A percentile compares a stretch with the other conserved stretches of the same genome.
These are phyloP conservation scores for Rhaphigaster nebulosa DNA, from an alignment of 2,888 invertebrate species.

Conservation along the genomic window DNA sequence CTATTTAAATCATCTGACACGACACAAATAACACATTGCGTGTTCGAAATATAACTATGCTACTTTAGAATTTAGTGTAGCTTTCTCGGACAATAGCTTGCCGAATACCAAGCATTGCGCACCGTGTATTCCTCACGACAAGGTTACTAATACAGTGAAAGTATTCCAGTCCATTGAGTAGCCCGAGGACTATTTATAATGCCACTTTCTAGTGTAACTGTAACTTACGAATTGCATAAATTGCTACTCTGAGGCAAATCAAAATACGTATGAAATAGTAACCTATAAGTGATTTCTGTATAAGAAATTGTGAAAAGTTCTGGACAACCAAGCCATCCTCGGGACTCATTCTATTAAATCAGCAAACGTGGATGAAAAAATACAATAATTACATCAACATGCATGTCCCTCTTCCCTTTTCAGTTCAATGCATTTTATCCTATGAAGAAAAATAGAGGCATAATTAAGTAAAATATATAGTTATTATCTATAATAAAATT, in stretches of 20 bases:
- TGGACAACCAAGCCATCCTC: too few species aligned
- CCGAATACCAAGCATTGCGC: neutral
- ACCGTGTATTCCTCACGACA: neutral
- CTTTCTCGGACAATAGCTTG: neutral
- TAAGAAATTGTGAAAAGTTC: too few species aligned
- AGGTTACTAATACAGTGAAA: slow-evolving; percentile 49
- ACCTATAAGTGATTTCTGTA: too few species aligned
- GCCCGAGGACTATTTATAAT: neutral
- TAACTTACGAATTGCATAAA: neutral
- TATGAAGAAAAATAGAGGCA: too few species aligned
- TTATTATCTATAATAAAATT: too few species aligned
- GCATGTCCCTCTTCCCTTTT: too few species aligned
- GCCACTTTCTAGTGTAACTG: slow-evolving; percentile 20
- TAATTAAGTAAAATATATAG: too few species aligned
- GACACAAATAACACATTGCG: slow-evolving; percentile 29
- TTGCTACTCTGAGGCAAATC: neutral
- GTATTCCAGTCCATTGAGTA: neutral
- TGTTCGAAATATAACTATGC: neutral
- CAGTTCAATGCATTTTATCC: too few species aligned
- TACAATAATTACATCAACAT: too few species aligned
- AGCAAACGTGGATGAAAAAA: too few species aligned
- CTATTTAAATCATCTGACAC: neutral
- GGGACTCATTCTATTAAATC: too few species aligned
- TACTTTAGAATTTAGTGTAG: neutral
- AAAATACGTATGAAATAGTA: too few species aligned